phyloP scores from a whole-genome alignment of 2,113 vertebrate species.

The Dromaius novaehollandiae region DNA sequence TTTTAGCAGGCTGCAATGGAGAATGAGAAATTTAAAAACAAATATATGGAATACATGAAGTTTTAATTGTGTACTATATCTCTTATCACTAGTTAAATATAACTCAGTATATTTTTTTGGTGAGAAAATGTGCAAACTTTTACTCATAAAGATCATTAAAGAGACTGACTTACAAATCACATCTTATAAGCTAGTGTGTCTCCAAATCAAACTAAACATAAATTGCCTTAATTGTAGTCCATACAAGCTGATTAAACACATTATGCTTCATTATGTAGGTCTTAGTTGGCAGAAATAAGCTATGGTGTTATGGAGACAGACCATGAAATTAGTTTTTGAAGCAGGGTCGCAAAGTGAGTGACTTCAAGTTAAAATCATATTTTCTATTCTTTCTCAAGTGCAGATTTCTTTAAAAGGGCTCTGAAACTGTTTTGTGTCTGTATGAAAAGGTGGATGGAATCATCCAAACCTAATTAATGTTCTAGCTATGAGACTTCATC shows the following conservation, averaged over 20 bases:
- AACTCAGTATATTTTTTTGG: not conserved
- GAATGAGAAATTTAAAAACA: not conserved
- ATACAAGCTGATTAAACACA: constrained; percentile 26
- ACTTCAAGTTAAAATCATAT: constrained; percentile 14
- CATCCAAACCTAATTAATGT: not conserved
- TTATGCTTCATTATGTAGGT: constrained; percentile 2
- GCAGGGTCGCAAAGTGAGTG: not conserved
- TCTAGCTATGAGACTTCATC: not conserved
- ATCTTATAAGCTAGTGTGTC: not conserved
- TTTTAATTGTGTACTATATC: not conserved
- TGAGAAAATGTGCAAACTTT: not conserved
- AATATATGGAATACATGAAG: not conserved
- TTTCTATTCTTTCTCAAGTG: not conserved
- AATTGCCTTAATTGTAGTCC: not conserved
- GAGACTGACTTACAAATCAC: not conserved
- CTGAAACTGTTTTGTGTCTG: not conserved
- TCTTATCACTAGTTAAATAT: not conserved
- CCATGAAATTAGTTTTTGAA: constrained; percentile 44
- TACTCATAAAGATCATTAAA: not conserved
- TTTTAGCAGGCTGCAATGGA: not conserved
- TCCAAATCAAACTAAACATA: not conserved
- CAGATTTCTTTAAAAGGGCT: not conserved
- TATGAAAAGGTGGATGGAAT: not conserved
- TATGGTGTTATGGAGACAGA: constrained; percentile 22
- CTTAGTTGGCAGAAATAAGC: constrained; percentile 19